These are phyloP conservation scores for Gallinago media DNA, from an alignment of 2,113 vertebrate genomes.

Conservation along the genomic window DNA sequence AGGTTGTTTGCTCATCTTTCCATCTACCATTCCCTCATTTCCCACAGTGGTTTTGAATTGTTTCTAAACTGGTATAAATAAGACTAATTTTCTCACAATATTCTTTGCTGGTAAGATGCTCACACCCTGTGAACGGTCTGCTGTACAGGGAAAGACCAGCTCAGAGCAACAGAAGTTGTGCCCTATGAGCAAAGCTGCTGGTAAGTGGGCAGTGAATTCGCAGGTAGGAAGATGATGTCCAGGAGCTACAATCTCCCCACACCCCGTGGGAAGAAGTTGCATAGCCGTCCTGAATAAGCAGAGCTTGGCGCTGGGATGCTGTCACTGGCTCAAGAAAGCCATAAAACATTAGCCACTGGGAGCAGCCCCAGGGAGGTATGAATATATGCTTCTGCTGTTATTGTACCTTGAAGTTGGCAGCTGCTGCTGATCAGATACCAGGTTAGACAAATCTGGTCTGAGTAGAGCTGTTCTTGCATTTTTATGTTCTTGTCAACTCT, in stretches of 20 bases:
- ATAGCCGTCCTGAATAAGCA: neutral
- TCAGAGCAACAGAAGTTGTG: neutral
- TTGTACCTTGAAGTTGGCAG: neutral
- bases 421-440: neutral
- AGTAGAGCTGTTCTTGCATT: neutral
- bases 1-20: neutral
- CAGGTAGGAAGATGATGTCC: neutral
- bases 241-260: neutral
- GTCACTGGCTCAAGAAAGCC: neutral
- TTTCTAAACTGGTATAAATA: neutral
- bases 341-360: neutral
- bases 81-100: neutral
- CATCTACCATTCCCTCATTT: neutral
- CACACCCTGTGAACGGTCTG: neutral
- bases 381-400: neutral
- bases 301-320: accelerated
- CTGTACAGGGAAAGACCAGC: neutral
- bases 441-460: neutral
- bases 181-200: neutral
- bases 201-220: neutral
- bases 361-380: neutral
- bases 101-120: neutral
- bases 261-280: accelerated
- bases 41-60: neutral
- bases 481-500: neutral